phyloP scores from a whole-genome alignment of 1,140 invertebrate genomes.

The Thaumetopoea pityocampa region DNA sequence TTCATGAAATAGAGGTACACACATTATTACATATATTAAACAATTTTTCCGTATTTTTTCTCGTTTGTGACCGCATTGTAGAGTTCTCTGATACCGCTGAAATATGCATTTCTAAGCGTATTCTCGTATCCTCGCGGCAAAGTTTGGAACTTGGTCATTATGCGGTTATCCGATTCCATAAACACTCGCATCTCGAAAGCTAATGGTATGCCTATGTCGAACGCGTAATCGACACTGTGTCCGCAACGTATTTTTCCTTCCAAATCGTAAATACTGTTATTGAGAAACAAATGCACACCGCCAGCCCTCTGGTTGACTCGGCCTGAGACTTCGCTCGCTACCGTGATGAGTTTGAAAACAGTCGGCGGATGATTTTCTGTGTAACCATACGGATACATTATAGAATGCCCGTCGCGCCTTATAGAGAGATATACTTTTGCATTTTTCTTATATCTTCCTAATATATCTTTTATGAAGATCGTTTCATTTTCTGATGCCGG shows the following conservation, averaged over 20 bases:
- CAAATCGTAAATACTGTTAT: constrained; percentile 41
- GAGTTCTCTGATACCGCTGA: constrained; percentile 51
- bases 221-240: constrained; percentile 57
- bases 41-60: constrained; percentile 26
- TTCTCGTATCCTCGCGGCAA: constrained; percentile 42
- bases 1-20: too few relatives aligned
- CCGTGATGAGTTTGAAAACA: constrained; percentile 19
- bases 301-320: constrained; percentile 53
- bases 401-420: constrained; percentile 45
- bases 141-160: constrained; percentile 50
- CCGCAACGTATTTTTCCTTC: constrained; percentile 47
- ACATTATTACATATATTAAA: constrained; percentile 11
- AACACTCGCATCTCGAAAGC: constrained; percentile 58
- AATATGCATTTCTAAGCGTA: constrained; percentile 46
- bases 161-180: constrained; percentile 31
- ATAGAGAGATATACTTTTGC: constrained; percentile 52
- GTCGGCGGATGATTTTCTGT: constrained; percentile 15
- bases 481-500: constrained; percentile 51
- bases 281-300: constrained; percentile 40
- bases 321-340: constrained; percentile 32
- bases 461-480: constrained; percentile 35
- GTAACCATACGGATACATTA: constrained; percentile 45
- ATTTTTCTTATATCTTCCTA: constrained; percentile 41
- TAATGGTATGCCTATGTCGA: constrained; percentile 30
- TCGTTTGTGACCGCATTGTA: constrained; percentile 39